These are phyloP conservation scores for Teleiodes luculella DNA, from an alignment of 2,888 invertebrate species.

Conservation along the genomic window DNA sequence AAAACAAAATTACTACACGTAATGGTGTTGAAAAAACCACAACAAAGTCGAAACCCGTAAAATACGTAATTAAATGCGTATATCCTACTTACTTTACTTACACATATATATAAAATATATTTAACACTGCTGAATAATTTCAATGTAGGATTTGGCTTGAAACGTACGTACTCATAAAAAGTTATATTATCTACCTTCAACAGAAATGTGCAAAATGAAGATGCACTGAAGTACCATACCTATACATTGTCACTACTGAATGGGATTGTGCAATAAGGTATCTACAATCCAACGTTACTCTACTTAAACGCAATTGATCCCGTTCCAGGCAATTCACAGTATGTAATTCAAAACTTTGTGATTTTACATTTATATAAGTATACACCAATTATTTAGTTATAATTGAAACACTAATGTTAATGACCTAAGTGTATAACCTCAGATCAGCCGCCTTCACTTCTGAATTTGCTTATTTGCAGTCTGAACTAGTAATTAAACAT, in stretches of 20 bases:
- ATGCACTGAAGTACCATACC: not conserved
- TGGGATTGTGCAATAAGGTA: conserved; percentile 13
- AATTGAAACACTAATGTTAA: conserved; percentile 17
- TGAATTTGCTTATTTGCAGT: conserved; percentile 25
- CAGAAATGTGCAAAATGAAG: not conserved
- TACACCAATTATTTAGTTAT: conserved; percentile 8
- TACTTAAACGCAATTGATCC: conserved; percentile 76
- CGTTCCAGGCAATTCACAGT: conserved; percentile 69
- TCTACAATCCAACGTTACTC: conserved; percentile 33
- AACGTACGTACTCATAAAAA: too few relatives aligned
- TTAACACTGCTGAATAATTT: too few relatives aligned
- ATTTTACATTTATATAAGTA: conserved; percentile 15
- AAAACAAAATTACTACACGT: too few relatives aligned
- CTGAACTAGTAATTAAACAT: conserved; percentile 48
- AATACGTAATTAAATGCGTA: too few relatives aligned
- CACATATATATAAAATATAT: not conserved
- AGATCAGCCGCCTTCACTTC: conserved; percentile 26
- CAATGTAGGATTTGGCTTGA: too few relatives aligned
- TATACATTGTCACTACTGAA: not conserved
- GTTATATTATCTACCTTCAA: too few relatives aligned
- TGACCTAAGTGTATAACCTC: conserved; percentile 5
- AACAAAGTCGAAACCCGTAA: too few relatives aligned
- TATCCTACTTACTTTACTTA: too few relatives aligned
- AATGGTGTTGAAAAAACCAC: too few relatives aligned
- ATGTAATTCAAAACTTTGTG: conserved; percentile 21